These are phyloP conservation scores for Bombus sibiricus DNA, from an alignment of 1,140 invertebrate species.

Conservation along the genomic window DNA sequence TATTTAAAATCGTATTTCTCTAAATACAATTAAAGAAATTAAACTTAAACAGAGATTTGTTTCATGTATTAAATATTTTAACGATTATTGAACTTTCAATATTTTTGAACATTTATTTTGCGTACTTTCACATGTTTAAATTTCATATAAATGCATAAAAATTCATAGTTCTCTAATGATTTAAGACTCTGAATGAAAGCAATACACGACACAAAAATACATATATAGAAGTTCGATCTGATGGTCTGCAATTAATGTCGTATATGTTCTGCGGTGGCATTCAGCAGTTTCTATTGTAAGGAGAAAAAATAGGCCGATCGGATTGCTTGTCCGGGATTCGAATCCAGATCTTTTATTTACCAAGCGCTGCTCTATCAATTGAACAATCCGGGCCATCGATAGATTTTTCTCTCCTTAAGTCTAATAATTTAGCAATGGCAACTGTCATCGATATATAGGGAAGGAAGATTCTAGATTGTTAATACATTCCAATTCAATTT, in stretches of 20 bases:
- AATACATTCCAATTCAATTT: background rate
- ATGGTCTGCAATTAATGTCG: conserved; percentile 14
- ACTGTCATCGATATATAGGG: background rate
- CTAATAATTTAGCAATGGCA: background rate
- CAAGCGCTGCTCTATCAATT: conserved; percentile 4
- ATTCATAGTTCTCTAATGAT: background rate
- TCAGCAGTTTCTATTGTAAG: conserved; percentile 1
- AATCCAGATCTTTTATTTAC: conserved; percentile 30
- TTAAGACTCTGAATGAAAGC: background rate
- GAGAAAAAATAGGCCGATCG: conserved; percentile 26
- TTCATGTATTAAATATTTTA: no score
- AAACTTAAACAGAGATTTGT: no score
- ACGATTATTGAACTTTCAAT: no score
- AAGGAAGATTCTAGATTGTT: background rate
- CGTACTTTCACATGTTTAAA: background rate
- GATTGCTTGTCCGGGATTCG: conserved; percentile 16
- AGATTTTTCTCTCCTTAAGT: conserved; percentile 4
- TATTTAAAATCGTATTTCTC: no score
- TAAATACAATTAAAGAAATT: no score
- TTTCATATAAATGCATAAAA: background rate
- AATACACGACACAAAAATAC: background rate
- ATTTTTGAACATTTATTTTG: background rate
- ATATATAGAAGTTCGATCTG: background rate
- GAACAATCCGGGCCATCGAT: conserved; percentile 1
- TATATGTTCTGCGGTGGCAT: background rate